Evolutionary conservation across 2,113 vertebrate species (phyloP).

Genomic region (Callopanchax toddi): DNA sequence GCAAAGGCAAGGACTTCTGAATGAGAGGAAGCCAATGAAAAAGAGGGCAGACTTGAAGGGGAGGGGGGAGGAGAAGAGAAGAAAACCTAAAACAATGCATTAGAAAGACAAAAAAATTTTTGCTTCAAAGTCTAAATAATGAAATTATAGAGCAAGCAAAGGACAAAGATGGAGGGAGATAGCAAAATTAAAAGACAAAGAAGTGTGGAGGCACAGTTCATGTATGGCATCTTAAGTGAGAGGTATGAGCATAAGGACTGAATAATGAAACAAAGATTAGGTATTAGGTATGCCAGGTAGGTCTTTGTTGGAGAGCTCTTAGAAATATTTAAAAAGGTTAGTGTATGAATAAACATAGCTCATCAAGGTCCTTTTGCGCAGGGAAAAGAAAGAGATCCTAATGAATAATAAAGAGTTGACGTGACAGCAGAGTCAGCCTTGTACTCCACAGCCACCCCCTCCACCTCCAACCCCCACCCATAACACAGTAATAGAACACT

Average conservation of each 20-base stretch:
- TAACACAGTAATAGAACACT: slow-evolving; percentile 77
- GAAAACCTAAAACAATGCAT: slow-evolving; percentile 41
- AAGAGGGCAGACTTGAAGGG: slow-evolving; percentile 32
- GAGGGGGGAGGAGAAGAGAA: not conserved
- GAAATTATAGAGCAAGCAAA: slow-evolving; percentile 39
- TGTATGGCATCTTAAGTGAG: slow-evolving; percentile 92
- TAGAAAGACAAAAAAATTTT: slow-evolving; percentile 15
- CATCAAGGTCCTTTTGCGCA: slow-evolving; percentile 93
- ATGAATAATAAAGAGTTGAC: slow-evolving; percentile 96
- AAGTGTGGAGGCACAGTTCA: slow-evolving; percentile 83
- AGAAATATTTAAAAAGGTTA: slow-evolving; percentile 99
- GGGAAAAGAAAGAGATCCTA: slow-evolving; percentile 89
- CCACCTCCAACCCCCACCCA: not conserved
- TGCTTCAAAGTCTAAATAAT: slow-evolving; percentile 52
- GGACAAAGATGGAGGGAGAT: slow-evolving; percentile 34
- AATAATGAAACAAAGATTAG: slow-evolving; percentile 96
- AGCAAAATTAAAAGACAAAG: slow-evolving; percentile 56
- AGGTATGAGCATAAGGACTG: slow-evolving; percentile 85
- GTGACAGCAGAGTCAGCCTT: slow-evolving; percentile 81
- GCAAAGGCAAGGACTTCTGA: slow-evolving; percentile 64
- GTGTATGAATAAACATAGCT: slow-evolving; percentile 99
- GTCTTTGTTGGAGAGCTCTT: slow-evolving; percentile 93
- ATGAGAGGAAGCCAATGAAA: slow-evolving; percentile 52
- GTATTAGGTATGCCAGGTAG: slow-evolving; percentile 93
- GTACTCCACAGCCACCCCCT: slow-evolving; percentile 18